Evolutionary conservation across 2,888 invertebrate genomes (phyloP), one percentile per base, ranked within the genome.

Genomic region (Temnothorax ravouxi): DNA sequence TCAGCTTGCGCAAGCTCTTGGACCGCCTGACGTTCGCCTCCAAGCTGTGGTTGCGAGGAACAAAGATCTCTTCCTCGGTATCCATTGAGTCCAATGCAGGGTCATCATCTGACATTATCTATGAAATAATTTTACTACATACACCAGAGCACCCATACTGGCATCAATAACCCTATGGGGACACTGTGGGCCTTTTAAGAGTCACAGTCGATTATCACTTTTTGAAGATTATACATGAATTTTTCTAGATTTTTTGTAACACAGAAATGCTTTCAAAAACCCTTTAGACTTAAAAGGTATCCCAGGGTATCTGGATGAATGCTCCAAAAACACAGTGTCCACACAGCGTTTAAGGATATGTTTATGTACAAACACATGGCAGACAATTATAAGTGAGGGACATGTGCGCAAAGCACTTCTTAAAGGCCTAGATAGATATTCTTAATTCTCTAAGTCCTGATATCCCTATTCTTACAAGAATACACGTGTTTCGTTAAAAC

Each of bases 51-150:
- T 84, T 91, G 59, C 92, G 93, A 76, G 92, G 87, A 87, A 85
- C 89, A 89, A 93, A 95, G 86, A 95, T 93, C 80, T 94, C 94
- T 88, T 94, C 95, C 69, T 95, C 95, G 56, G 94, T 93, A 87
- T 95, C 94, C 92, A 92, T 92, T 82, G 94, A 93, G 84, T 93
- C 95, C 92, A 94, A 84, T 84, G 93, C 91, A 89, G 91, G 92
- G 90, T 94, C 94, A 90, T 94, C 94, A 91, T 95, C 94, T 86
- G 94, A 93, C 95, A 95, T 95, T 88, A 93, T 94, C 93, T 94
- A 56, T 21, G 38, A 41, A 52, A 47, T 64, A 74, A 74, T 50
- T 25, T 64, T 15, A 50, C 18, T 50, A 5, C 3, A 3, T 62
- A 21, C 18, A 64, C 13, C 59, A 29, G 29, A 59, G 6, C 29